Evolutionary conservation across 2,113 vertebrate species (phyloP), one percentile per base, ranked within the genome.

Genomic region (Laticauda laticaudata): DNA sequence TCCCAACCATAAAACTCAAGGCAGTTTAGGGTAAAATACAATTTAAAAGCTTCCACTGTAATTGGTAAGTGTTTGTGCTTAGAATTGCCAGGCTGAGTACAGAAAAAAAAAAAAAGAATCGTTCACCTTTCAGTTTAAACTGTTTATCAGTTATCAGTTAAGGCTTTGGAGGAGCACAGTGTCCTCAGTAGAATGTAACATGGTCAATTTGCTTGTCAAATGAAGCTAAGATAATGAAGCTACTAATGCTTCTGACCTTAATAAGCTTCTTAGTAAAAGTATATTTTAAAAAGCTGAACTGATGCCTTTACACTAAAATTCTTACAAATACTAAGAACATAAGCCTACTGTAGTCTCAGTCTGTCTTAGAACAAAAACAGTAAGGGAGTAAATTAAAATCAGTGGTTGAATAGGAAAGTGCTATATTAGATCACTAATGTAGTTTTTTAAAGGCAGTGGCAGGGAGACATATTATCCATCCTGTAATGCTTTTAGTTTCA

Each of bases 91-190:
- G 34, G 15, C n/a, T 39, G 34, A 81, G 1, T 81, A 39, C 15
- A 39, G 18, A 0, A 3, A 6, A 34, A 15, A 0, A 3, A 6
- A 34, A 15, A 7, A 18, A 34, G 0, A 21, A 81, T 7, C 5
- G 20, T 43, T 81, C 75, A 81, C 34, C 75, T 81, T 81, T 18
- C 34, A 43, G 75, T 81, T 81, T 21, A 43, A 81, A 81, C 34
- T 43, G 75, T 21, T 81, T 21, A 43, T 81, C 75, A 81, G 34
- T 81, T 21, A 43, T 81, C 75, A 81, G 34, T 34, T 81, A 43
- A 81, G 75, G 34, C 34, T 81, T 81, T 43, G 75, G 34, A 81
- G 7, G 75, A 81, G 3, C 34, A 81, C 3, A 43, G 20, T 43
- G 3, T 81, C 21, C 75, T 81, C 7, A 43, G 34, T 81, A 34